phyloP scores from a whole-genome alignment of 2,888 invertebrate species.

The Mongoloraphidia duomilia region DNA sequence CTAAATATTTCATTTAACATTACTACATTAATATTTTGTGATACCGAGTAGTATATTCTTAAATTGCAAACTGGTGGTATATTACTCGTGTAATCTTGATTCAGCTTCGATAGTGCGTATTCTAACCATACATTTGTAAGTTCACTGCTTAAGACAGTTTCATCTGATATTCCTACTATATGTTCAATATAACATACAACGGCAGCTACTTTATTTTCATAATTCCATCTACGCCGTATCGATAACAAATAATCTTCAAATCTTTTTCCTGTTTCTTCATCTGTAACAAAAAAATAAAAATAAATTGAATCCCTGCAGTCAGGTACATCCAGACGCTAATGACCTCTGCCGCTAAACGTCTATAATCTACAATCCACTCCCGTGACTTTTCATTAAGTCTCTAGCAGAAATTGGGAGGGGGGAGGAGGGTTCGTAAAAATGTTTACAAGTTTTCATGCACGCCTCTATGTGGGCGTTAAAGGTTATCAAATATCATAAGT shows the following conservation, averaged over 20 bases:
- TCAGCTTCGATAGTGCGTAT: conserved; percentile 34
- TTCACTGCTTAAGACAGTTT: conserved; percentile 30
- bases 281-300: conserved; percentile 32
- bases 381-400: too few species aligned
- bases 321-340: too few species aligned
- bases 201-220: conserved; percentile 74
- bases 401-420: too few species aligned
- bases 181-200: conserved; percentile 63
- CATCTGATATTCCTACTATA: conserved; percentile 28
- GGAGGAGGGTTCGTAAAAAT: too few species aligned
- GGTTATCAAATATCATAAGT: too few species aligned
- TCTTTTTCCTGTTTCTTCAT: conserved; percentile 82
- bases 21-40: conserved; percentile 33
- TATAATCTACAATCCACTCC: too few species aligned
- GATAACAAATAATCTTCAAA: conserved; percentile 70
- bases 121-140: conserved; percentile 40
- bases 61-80: conserved; percentile 51
- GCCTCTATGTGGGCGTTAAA: too few species aligned
- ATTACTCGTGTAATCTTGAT: conserved; percentile 35
- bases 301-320: too few species aligned
- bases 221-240: conserved; percentile 75
- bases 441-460: too few species aligned
- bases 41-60: conserved; percentile 63
- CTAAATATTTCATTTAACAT: conserved; percentile 29
- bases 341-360: too few species aligned